phyloP scores from a whole-genome alignment of 2,888 invertebrate species.

The Acronicta aceris region DNA sequence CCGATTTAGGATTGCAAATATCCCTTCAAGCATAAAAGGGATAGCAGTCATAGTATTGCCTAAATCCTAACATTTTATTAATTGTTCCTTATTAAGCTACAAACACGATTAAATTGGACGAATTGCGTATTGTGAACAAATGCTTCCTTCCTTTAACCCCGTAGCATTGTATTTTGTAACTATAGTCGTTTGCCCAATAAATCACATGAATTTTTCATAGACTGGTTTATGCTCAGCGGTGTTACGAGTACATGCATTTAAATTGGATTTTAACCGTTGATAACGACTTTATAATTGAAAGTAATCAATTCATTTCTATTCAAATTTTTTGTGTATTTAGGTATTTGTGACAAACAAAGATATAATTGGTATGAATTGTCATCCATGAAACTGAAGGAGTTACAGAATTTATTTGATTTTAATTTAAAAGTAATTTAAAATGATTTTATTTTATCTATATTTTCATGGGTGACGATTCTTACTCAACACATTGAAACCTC shows the following conservation, averaged over 20 bases:
- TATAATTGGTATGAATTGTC: too few relatives aligned
- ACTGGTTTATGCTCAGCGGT: not conserved
- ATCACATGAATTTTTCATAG: conserved; percentile 74
- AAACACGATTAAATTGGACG: conserved; percentile 2
- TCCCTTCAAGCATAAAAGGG: too few relatives aligned
- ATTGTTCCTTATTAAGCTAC: not conserved
- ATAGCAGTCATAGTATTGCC: conserved; percentile 2
- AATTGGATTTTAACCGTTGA: conserved; percentile 69
- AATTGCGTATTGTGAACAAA: conserved; percentile 20
- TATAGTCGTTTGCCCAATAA: conserved; percentile 58
- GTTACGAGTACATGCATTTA: conserved; percentile 65
- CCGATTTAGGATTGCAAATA: too few relatives aligned
- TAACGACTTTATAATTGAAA: conserved; percentile 53
- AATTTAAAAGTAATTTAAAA: too few relatives aligned
- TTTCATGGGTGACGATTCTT: too few relatives aligned
- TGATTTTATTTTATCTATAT: too few relatives aligned
- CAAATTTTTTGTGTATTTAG: conserved; percentile 21
- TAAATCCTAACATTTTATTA: not conserved
- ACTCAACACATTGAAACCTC: too few relatives aligned
- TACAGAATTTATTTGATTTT: too few relatives aligned
- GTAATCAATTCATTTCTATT: conserved; percentile 29
- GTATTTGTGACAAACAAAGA: too few relatives aligned
- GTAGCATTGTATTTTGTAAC: conserved; percentile 53
- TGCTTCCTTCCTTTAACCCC: conserved; percentile 40
- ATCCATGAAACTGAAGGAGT: too few relatives aligned